phyloP scores from a whole-genome alignment of 1,140 invertebrate species.

The Bombyx mandarina region DNA sequence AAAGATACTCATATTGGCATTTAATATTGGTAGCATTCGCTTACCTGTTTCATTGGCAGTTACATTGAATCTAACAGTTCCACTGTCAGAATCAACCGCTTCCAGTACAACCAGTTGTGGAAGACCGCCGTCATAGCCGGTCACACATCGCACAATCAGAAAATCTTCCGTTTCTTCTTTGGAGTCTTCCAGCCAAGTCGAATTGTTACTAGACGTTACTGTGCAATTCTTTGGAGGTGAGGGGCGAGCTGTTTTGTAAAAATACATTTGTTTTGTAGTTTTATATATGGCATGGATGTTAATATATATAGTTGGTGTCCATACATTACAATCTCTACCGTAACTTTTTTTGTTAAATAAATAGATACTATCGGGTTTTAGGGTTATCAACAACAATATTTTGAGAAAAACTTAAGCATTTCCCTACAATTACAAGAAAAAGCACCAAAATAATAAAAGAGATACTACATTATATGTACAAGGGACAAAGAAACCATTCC shows the following conservation, averaged over 20 bases:
- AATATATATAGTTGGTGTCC: too few relatives aligned
- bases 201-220: conserved; percentile 41
- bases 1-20: too few relatives aligned
- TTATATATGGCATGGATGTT: too few relatives aligned
- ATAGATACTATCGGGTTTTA: too few relatives aligned
- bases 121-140: conserved; percentile 53
- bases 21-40: conserved; percentile 6
- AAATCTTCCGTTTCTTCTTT: conserved; percentile 38
- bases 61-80: conserved; percentile 40
- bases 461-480: too few relatives aligned
- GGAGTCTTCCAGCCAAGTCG: conserved; percentile 48
- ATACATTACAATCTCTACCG: too few relatives aligned
- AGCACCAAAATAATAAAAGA: too few relatives aligned
- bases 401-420: too few relatives aligned
- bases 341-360: too few relatives aligned
- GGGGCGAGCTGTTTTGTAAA: conserved; percentile 36
- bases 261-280: not conserved
- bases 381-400: too few relatives aligned
- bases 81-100: conserved; percentile 41
- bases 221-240: conserved; percentile 55
- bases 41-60: conserved; percentile 58
- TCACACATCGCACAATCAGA: conserved; percentile 45
- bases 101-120: conserved; percentile 52
- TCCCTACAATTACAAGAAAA: too few relatives aligned
- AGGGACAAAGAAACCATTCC: too few relatives aligned